Evolutionary conservation across 2,113 vertebrate genomes (phyloP).

Genomic region (Oreochromis spilurus): DNA sequence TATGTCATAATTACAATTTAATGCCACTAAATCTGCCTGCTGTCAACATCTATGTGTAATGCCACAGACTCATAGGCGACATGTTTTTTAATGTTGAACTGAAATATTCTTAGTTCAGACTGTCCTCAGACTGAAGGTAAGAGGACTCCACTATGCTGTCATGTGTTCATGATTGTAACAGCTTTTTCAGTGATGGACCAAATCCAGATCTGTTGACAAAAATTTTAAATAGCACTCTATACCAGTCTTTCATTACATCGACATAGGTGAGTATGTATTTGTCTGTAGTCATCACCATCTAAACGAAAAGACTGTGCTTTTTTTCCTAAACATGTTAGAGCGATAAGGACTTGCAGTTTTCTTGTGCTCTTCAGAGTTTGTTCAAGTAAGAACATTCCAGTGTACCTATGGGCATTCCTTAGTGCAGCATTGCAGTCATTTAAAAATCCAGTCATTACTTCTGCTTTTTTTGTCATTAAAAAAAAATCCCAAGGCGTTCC

Average conservation of each 20-base stretch:
- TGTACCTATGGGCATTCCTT: background rate
- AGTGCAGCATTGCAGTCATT: background rate
- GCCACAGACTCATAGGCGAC: background rate
- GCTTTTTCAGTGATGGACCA: background rate
- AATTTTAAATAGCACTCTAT: background rate
- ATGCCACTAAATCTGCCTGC: slow-evolving; percentile 8
- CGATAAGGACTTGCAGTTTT: background rate
- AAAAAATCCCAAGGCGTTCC: slow-evolving; percentile 7
- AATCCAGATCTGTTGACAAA: background rate
- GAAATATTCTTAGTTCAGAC: background rate
- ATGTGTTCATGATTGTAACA: background rate
- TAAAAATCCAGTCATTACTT: background rate
- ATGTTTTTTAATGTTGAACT: background rate
- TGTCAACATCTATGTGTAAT: background rate
- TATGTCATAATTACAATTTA: background rate
- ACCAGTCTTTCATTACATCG: background rate
- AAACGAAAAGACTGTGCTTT: background rate
- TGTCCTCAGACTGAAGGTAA: background rate
- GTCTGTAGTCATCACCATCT: background rate
- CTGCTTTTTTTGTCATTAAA: slow-evolving; percentile 26
- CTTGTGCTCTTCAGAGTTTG: background rate
- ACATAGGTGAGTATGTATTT: background rate
- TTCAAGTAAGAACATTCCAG: background rate
- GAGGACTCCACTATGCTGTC: background rate
- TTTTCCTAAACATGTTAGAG: background rate